phyloP scores from a whole-genome alignment of 2,113 vertebrate species.

The Irena cyanogastra region DNA sequence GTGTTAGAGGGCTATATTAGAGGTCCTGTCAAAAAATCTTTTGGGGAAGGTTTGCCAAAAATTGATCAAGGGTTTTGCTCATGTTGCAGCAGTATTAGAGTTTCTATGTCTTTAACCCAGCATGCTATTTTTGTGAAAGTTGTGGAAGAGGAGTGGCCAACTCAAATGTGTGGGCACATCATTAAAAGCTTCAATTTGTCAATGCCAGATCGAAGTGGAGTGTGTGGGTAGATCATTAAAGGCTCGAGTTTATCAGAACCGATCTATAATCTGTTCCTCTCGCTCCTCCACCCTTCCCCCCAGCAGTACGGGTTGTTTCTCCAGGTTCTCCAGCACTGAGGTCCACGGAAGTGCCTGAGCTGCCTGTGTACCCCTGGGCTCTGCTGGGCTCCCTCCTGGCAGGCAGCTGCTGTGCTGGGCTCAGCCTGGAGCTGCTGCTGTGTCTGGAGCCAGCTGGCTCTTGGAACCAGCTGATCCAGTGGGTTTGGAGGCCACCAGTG shows the following conservation, averaged over 20 bases:
- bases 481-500: background rate
- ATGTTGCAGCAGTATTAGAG: background rate
- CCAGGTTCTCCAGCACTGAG: background rate
- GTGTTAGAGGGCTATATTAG: background rate
- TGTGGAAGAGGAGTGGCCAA: slow-evolving; percentile 50
- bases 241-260: slow-evolving; percentile 50
- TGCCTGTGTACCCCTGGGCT: background rate
- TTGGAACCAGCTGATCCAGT: background rate
- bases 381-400: background rate
- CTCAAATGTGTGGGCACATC: slow-evolving; percentile 42
- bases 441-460: background rate
- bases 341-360: background rate
- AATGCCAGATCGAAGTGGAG: slow-evolving; percentile 56
- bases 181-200: slow-evolving; percentile 63
- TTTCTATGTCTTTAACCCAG: background rate
- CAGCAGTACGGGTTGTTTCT: background rate
- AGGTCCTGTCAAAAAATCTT: background rate
- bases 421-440: background rate
- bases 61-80: background rate
- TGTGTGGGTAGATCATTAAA: slow-evolving; percentile 64
- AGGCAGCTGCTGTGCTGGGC: background rate
- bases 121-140: slow-evolving; percentile 27
- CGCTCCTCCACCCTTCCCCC: slow-evolving; percentile 3
- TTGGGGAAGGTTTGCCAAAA: background rate
- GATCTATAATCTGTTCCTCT: slow-evolving; percentile 23